A percentile compares a stretch with the other conserved stretches of the same genome.
These are phyloP conservation scores for Acanthosepion pharaonis DNA, from an alignment of 2,888 invertebrate genomes.

Conservation along the genomic window DNA sequence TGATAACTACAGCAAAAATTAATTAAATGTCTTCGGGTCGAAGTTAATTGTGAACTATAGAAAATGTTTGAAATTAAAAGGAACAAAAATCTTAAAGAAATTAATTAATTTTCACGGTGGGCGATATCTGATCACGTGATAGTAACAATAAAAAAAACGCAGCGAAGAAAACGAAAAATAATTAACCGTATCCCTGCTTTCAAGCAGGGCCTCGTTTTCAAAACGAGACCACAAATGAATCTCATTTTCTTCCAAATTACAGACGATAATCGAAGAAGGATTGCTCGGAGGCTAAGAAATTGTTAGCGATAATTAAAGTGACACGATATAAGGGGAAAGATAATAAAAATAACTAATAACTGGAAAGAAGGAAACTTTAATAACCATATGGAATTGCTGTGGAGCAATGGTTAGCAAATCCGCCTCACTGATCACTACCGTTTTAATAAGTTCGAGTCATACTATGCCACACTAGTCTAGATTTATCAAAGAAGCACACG, in stretches of 20 bases:
- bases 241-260: conserved; percentile 33
- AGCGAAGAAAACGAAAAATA: too few relatives aligned
- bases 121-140: neutral
- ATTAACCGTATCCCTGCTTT: neutral
- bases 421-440: too few relatives aligned
- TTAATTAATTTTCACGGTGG: neutral
- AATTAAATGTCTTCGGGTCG: neutral
- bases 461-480: too few relatives aligned
- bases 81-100: neutral
- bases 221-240: conserved; percentile 6
- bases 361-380: too few relatives aligned
- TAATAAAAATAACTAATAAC: too few relatives aligned
- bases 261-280: neutral
- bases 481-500: too few relatives aligned
- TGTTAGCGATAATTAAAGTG: neutral
- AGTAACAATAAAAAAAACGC: neutral
- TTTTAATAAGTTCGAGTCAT: too few relatives aligned
- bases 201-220: neutral
- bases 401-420: too few relatives aligned
- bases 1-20: neutral
- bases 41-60: neutral
- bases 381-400: too few relatives aligned
- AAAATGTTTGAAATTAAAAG: neutral
- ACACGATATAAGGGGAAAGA: neutral
- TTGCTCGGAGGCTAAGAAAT: neutral